phyloP scores from a whole-genome alignment of 2,888 invertebrate genomes.

The Folsomia manolachei region DNA sequence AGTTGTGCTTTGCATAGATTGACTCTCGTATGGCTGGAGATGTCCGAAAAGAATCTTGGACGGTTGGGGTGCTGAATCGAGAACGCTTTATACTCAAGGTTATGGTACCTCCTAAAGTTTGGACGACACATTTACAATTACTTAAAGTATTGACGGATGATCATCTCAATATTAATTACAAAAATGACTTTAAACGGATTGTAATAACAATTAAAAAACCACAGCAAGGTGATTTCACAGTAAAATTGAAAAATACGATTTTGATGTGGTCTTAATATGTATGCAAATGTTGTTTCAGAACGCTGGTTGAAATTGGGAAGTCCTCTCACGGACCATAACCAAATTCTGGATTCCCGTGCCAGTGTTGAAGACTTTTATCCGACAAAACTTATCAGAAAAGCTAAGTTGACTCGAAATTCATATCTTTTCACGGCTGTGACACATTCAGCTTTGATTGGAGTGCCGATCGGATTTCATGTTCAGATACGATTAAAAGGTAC shows the following conservation, averaged over 20 bases:
- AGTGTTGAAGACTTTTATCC: constrained; percentile 36
- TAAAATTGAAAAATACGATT: too few relatives aligned
- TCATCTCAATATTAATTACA: constrained; percentile 27
- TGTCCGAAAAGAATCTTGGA: constrained; percentile 41
- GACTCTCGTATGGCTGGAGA: constrained; percentile 20
- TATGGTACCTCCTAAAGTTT: constrained; percentile 42
- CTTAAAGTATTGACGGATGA: constrained; percentile 37
- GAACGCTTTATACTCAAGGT: constrained; percentile 43
- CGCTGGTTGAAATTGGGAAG: constrained; percentile 39
- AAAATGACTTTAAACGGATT: constrained; percentile 37
- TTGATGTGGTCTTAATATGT: neutral
- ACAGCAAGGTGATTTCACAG: constrained; percentile 28
- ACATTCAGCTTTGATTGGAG: constrained; percentile 30
- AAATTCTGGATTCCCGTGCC: constrained; percentile 32
- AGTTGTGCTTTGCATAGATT: neutral
- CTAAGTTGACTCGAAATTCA: constrained; percentile 32
- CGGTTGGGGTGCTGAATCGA: constrained; percentile 33
- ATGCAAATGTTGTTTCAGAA: constrained; percentile 18
- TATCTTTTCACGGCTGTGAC: constrained; percentile 26
- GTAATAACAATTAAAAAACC: constrained; percentile 39
- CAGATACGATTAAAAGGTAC: constrained; percentile 27
- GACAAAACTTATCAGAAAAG: constrained; percentile 29
- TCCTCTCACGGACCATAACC: constrained; percentile 33
- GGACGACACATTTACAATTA: constrained; percentile 42
- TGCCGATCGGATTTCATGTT: constrained; percentile 44